Conservation (phyloP, 1,140 invertebrate species). For the Diorhabda elongata region DNA sequence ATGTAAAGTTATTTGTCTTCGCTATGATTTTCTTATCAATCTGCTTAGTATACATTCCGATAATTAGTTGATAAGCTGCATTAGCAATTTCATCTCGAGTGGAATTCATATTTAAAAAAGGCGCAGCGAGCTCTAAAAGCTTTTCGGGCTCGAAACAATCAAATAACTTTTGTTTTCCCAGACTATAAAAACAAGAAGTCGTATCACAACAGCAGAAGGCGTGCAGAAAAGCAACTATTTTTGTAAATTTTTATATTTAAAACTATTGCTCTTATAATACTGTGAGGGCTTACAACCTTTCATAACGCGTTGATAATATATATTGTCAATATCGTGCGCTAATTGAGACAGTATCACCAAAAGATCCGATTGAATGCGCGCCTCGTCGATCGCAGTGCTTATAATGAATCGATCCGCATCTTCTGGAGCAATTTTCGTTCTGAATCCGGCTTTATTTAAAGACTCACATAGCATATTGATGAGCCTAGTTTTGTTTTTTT, state of each 20-base stretch:
- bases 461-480: conserved; percentile 36
- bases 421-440: conserved; percentile 36
- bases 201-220: conserved; percentile 22
- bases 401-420: conserved; percentile 40
- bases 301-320: neutral
- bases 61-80: neutral
- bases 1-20: neutral
- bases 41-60: neutral
- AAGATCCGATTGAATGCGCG: conserved; percentile 29
- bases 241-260: conserved; percentile 8
- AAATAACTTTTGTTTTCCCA: conserved; percentile 13
- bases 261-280: conserved; percentile 31
- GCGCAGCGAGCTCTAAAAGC: no score
- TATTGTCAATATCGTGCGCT: neutral
- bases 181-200: conserved; percentile 12
- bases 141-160: neutral
- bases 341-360: conserved; percentile 10
- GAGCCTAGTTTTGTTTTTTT: conserved; percentile 35
- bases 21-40: neutral
- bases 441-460: conserved; percentile 32
- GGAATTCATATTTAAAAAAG: no score
- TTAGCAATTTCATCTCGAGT: neutral
- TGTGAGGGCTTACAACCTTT: conserved; percentile 11
- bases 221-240: conserved; percentile 19
- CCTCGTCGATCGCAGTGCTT: conserved; percentile 40